A percentile compares a stretch with the other conserved stretches of the same genome.
These are phyloP conservation scores for Syrista parreyssii DNA, from an alignment of 2,888 invertebrate species.

Conservation along the genomic window DNA sequence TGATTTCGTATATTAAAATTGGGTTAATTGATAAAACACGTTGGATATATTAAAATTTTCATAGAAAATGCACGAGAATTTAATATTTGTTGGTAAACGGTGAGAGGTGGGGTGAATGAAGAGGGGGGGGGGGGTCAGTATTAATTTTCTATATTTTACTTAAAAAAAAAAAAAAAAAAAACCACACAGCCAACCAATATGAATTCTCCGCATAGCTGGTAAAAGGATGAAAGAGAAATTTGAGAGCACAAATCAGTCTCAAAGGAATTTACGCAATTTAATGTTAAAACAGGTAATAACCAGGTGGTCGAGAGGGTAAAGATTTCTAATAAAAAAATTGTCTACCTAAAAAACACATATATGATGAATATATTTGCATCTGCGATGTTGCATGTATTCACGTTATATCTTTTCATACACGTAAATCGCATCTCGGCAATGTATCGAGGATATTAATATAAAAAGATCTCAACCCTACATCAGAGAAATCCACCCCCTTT, in stretches of 20 bases:
- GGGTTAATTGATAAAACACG: neutral
- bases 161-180: neutral
- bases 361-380: neutral
- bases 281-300: neutral
- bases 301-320: neutral
- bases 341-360: neutral
- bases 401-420: neutral
- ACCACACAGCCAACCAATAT: neutral
- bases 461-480: neutral
- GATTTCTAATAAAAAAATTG: neutral
- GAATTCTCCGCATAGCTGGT: neutral
- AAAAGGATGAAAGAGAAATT: neutral
- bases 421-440: neutral
- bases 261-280: neutral
- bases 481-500: neutral
- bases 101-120: neutral
- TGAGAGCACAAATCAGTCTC: neutral
- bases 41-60: slow-evolving; percentile 7
- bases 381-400: neutral
- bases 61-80: neutral
- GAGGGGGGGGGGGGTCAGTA: neutral
- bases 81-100: neutral
- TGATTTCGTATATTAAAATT: neutral
- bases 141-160: neutral
- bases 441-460: neutral